phyloP scores from a whole-genome alignment of 1,140 invertebrate species.

The Sinella curviseta region DNA sequence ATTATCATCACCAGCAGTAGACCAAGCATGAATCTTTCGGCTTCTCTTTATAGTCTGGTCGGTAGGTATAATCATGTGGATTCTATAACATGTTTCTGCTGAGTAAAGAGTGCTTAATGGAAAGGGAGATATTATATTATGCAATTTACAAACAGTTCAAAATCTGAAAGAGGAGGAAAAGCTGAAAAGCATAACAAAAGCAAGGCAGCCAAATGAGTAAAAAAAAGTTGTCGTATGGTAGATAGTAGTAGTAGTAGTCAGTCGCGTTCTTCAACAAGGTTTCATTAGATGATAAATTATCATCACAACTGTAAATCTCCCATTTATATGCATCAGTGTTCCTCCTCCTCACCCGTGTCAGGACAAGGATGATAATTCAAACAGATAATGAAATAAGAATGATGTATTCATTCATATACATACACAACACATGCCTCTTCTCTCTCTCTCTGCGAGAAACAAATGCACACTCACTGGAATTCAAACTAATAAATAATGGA shows the following conservation, averaged over 20 bases:
- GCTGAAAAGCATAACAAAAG: too few relatives aligned
- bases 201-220: background rate
- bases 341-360: background rate
- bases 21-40: background rate
- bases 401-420: background rate
- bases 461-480: background rate
- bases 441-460: background rate
- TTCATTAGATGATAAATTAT: background rate
- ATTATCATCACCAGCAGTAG: background rate
- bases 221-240: background rate
- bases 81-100: background rate
- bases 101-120: background rate
- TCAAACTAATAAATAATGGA: constrained; percentile 6
- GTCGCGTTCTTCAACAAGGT: background rate
- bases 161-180: too few relatives aligned
- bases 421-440: background rate
- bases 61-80: background rate
- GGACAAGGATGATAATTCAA: background rate
- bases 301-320: constrained; percentile 13
- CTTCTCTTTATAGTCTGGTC: background rate
- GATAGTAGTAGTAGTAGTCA: background rate
- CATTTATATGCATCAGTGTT: constrained; percentile 13
- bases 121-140: background rate
- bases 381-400: background rate
- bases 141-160: too few relatives aligned